A percentile compares a stretch with the other conserved stretches of the same genome.
phyloP scores from a whole-genome alignment of 2,888 invertebrate species.

The Acronicta alni region DNA sequence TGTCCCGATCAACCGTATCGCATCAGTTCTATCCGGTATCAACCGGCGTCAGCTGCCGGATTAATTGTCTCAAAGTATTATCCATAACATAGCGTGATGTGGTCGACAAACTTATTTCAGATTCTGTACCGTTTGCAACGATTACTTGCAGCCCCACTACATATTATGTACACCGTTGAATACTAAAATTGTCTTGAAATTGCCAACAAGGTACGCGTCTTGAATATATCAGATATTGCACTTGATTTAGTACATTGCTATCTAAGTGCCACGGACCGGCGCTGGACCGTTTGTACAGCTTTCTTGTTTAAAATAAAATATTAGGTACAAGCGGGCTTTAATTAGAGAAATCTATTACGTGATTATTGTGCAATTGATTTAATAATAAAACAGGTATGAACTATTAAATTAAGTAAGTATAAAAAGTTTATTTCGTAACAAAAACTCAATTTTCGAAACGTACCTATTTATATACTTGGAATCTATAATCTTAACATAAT shows the following conservation, averaged over 20 bases:
- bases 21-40: constrained; percentile 64
- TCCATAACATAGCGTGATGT: constrained; percentile 69
- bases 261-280: constrained; percentile 18
- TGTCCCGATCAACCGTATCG: constrained; percentile 67
- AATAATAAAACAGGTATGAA: not conserved
- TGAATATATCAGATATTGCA: constrained; percentile 51
- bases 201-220: constrained; percentile 51
- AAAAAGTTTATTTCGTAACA: too few species aligned
- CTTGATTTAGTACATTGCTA: constrained; percentile 33
- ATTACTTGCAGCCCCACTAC: constrained; percentile 49
- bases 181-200: constrained; percentile 55
- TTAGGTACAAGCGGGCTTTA: constrained; percentile 5
- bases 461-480: too few species aligned
- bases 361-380: constrained; percentile 6
- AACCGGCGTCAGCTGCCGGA: constrained; percentile 67
- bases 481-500: too few species aligned
- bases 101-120: constrained; percentile 64
- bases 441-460: too few species aligned
- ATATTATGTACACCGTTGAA: constrained; percentile 44
- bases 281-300: constrained; percentile 20
- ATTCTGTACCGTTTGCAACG: constrained; percentile 43
- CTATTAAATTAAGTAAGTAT: too few species aligned
- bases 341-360: constrained; percentile 21
- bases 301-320: constrained; percentile 27
- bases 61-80: constrained; percentile 76